phyloP scores from a whole-genome alignment of 1,140 invertebrate genomes.

The Heliconius hermathena region DNA sequence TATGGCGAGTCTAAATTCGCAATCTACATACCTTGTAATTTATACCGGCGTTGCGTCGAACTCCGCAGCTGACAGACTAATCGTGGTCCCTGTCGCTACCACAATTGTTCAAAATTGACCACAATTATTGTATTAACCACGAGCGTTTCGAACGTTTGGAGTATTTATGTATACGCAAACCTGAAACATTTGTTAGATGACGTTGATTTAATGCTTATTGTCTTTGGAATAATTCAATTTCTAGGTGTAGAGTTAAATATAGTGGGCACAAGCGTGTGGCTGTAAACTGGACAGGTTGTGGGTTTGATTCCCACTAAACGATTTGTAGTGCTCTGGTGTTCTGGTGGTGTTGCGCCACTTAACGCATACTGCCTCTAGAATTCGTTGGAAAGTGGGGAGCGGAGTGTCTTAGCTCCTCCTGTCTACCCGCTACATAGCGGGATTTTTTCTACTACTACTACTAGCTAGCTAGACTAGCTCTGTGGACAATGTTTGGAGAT shows the following conservation, averaged over 20 bases:
- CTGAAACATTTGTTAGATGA: slow-evolving; percentile 13
- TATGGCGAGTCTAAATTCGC: slow-evolving; percentile 11
- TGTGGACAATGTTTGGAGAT: no score
- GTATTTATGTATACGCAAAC: slow-evolving; percentile 33
- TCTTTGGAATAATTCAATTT: not conserved
- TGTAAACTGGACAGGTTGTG: no score
- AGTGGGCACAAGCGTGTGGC: not conserved
- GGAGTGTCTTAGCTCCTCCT: no score
- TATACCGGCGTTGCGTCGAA: slow-evolving; percentile 16
- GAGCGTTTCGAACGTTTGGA: slow-evolving; percentile 19
- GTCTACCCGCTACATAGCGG: no score
- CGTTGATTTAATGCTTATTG: not conserved
- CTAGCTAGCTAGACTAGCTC: no score
- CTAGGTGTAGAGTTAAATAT: not conserved
- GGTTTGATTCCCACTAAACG: no score
- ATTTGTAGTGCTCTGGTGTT: no score
- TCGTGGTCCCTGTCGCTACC: slow-evolving; percentile 32
- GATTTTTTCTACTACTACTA: no score
- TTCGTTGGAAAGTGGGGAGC: no score
- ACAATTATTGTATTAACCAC: slow-evolving; percentile 30
- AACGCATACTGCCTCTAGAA: no score
- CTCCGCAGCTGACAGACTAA: slow-evolving; percentile 35
- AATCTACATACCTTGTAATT: slow-evolving; percentile 17
- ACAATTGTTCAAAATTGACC: slow-evolving; percentile 40
- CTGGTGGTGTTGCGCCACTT: no score